Evolutionary conservation across 2,113 vertebrate genomes (phyloP).

Genomic region (Microcebus tavaratra): DNA sequence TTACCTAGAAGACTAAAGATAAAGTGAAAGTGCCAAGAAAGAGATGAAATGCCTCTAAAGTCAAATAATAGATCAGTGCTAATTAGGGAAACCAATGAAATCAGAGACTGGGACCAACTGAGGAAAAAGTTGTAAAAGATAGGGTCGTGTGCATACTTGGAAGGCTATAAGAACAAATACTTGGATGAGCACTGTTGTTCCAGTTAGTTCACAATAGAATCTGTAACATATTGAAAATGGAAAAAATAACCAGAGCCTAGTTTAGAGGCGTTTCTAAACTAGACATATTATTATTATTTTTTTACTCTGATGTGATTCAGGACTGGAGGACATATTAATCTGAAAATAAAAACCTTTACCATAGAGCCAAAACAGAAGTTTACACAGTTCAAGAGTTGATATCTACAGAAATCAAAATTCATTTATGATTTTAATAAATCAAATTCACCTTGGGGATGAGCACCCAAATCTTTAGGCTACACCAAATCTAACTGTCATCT

Average conservation of each 20-base stretch:
- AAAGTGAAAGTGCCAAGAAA: not conserved
- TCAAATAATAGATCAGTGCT: not conserved
- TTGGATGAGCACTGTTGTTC: not conserved
- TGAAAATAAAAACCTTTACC: not conserved
- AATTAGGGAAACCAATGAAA: not conserved
- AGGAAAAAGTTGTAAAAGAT: not conserved
- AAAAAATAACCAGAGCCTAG: not conserved
- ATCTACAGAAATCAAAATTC: not conserved
- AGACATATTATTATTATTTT: not conserved
- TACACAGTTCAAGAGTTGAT: not conserved
- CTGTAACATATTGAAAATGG: not conserved
- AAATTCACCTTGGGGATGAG: not conserved
- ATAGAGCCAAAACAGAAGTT: not conserved
- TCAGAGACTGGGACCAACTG: not conserved
- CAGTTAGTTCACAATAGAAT: not conserved
- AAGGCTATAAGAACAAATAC: not conserved
- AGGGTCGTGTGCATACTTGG: not conserved
- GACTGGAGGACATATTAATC: not conserved
- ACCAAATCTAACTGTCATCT: not conserved
- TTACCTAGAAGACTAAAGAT: not conserved
- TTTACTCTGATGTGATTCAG: no score
- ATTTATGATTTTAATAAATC: not conserved
- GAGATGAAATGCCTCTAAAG: not conserved
- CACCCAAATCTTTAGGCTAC: not conserved
- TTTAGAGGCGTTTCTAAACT: not conserved